phyloP scores from a whole-genome alignment of 37 sponge, comb jelly and placozoan genomes.

The Oopsacas minuta region DNA sequence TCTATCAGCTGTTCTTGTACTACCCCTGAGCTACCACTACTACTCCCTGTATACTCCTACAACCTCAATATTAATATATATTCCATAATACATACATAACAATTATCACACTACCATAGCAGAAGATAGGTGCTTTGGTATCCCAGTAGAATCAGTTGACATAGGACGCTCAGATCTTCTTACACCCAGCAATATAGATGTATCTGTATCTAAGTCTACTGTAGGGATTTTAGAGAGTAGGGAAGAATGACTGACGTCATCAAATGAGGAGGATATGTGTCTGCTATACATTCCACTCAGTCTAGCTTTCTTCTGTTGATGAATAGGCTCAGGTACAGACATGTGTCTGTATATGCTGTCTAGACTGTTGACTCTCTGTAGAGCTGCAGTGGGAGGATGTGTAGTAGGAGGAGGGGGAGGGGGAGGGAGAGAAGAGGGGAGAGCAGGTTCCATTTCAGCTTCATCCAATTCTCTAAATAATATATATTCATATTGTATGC shows the following conservation, averaged over 20 bases:
- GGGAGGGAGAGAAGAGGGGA: not conserved
- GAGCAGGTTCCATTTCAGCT: not conserved
- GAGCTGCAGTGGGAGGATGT: not conserved
- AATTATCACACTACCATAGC: not conserved
- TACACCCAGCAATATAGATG: not conserved
- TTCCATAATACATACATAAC: not conserved
- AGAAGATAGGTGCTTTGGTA: not conserved
- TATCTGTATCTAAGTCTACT: not conserved
- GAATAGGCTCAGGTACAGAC: not conserved
- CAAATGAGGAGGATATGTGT: not conserved
- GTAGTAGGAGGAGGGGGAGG: not conserved
- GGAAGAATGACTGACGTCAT: not conserved
- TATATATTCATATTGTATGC: not conserved
- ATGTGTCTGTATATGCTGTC: not conserved
- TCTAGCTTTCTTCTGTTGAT: not conserved
- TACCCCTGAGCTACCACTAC: not conserved
- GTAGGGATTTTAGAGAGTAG: not conserved
- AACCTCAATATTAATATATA: too few relatives aligned
- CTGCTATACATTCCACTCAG: slow-evolving; percentile 1
- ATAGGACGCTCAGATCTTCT: not conserved
- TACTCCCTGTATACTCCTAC: not conserved
- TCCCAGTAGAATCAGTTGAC: not conserved
- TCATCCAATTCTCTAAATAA: slow-evolving; percentile 11
- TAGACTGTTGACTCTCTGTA: slow-evolving; percentile 4
- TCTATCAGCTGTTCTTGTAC: not conserved